Conservation (phyloP, 1,140 invertebrate species). For the Cyclina sinensis region DNA sequence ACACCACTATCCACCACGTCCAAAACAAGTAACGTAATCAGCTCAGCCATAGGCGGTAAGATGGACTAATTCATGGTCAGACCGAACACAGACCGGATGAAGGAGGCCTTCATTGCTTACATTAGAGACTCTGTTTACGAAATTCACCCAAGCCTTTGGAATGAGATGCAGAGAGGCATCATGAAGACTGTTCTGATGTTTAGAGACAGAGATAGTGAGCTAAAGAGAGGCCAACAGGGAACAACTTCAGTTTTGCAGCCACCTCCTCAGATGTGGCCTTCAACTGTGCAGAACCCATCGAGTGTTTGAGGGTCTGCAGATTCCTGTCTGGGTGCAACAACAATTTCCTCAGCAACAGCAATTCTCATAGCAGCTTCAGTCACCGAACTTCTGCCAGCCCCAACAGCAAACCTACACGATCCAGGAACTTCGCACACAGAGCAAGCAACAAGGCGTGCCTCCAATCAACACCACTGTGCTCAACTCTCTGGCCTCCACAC, state of each 20-base stretch:
- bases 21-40: too few species aligned
- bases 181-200: slow-evolving; percentile 21
- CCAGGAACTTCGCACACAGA: not conserved
- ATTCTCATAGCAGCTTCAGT: too few species aligned
- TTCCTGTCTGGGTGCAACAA: not conserved
- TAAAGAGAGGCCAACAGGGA: not conserved
- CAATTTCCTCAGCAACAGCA: slow-evolving; percentile 23
- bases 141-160: not conserved
- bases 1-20: too few species aligned
- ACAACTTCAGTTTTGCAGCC: slow-evolving; percentile 1
- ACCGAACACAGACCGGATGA: too few species aligned
- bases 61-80: too few species aligned
- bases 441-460: too few species aligned
- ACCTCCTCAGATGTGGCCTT: slow-evolving; percentile 17
- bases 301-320: slow-evolving; percentile 14
- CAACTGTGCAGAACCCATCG: not conserved
- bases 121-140: too few species aligned
- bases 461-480: too few species aligned
- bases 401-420: not conserved
- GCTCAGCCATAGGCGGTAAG: too few species aligned
- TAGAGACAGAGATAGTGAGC: slow-evolving; percentile 9
- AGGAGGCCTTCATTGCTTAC: too few species aligned
- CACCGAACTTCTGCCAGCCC: not conserved
- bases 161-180: slow-evolving; percentile 1
- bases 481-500: too few species aligned